Evolutionary conservation across 1,140 invertebrate species (phyloP).

Genomic region (Hycleus phaleratus): DNA sequence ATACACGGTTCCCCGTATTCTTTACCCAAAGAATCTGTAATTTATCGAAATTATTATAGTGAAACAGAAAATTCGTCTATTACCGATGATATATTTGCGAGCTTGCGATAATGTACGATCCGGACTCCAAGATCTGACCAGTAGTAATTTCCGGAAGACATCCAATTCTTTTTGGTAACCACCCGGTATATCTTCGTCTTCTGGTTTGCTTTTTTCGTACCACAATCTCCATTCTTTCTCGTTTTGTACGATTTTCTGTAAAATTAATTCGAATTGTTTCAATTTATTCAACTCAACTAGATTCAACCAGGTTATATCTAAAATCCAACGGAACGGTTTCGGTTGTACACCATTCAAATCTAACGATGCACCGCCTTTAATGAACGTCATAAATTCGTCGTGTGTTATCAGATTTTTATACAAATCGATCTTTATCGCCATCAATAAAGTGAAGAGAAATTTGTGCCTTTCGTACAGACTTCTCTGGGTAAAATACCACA

Average conservation of each 20-base stretch:
- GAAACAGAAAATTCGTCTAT: constrained; percentile 4
- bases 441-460: constrained; percentile 85
- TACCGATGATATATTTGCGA: constrained; percentile 79
- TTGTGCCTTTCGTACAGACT: constrained; percentile 93
- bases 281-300: constrained; percentile 90
- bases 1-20: constrained; percentile 90
- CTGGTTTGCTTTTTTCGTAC: constrained; percentile 92
- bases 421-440: constrained; percentile 93
- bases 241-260: constrained; percentile 64
- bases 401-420: constrained; percentile 74
- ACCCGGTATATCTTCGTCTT: constrained; percentile 85
- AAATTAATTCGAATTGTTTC: constrained; percentile 69
- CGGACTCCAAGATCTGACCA: constrained; percentile 92
- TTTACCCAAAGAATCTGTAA: constrained; percentile 71
- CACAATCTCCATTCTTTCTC: constrained; percentile 88
- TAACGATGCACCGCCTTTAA: constrained; percentile 92
- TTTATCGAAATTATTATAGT: not conserved
- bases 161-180: constrained; percentile 83
- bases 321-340: constrained; percentile 92
- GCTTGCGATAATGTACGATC: constrained; percentile 91
- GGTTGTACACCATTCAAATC: constrained; percentile 87
- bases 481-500: constrained; percentile 81
- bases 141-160: constrained; percentile 79
- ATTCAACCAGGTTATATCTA: constrained; percentile 95
- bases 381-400: constrained; percentile 90